A percentile compares a stretch with the other conserved stretches of the same genome.
phyloP scores from a whole-genome alignment of 2,888 invertebrate species.

The Onthophagus sagittarius region DNA sequence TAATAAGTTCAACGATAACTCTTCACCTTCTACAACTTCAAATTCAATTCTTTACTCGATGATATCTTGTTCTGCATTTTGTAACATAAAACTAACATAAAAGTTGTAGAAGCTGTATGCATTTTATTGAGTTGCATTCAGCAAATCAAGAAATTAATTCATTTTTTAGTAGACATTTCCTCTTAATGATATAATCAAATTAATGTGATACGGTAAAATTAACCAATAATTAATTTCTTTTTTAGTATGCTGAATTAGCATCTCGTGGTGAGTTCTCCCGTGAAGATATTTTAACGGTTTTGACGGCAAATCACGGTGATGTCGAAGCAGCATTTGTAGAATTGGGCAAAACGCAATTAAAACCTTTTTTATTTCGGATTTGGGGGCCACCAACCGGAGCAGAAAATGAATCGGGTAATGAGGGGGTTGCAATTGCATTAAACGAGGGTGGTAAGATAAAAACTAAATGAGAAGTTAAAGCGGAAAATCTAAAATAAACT shows the following conservation, averaged over 20 bases:
- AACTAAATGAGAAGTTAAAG: not conserved
- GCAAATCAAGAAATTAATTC: too few species aligned
- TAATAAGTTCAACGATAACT: too few species aligned
- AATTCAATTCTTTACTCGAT: too few species aligned
- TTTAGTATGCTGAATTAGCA: conserved; percentile 59
- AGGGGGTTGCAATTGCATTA: conserved; percentile 38
- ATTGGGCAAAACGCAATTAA: conserved; percentile 69
- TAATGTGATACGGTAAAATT: too few species aligned
- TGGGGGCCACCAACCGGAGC: conserved; percentile 71
- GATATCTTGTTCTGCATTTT: too few species aligned
- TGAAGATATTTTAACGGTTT: conserved; percentile 68
- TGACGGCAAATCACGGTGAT: conserved; percentile 69
- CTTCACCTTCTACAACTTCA: too few species aligned
- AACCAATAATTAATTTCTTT: conserved; percentile 13
- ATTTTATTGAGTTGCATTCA: too few species aligned
- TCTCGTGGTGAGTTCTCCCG: conserved; percentile 65
- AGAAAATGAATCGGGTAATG: conserved; percentile 61
- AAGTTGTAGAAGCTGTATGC: too few species aligned
- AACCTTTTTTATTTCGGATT: conserved; percentile 76
- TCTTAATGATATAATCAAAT: too few species aligned
- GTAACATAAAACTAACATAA: too few species aligned
- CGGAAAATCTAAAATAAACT: not conserved
- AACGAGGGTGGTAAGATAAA: conserved; percentile 45
- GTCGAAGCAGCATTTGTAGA: conserved; percentile 67
- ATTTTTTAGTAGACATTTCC: too few species aligned